phyloP scores from a whole-genome alignment of 1,140 invertebrate species.

The Hypothenemus hampei region DNA sequence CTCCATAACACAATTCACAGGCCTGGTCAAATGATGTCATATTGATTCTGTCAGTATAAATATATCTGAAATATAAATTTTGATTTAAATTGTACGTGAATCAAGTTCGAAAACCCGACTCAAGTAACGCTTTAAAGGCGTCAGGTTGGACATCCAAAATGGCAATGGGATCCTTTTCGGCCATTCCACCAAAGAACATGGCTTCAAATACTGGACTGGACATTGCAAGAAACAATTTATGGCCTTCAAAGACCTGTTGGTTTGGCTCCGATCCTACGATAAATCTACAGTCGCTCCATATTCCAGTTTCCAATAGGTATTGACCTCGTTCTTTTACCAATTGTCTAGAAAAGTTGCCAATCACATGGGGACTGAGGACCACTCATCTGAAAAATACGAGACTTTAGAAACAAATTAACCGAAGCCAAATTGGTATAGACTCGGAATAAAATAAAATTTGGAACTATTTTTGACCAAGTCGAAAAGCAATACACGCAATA shows the following conservation, averaged over 20 bases:
- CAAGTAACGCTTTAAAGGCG: conserved; percentile 71
- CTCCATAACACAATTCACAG: conserved; percentile 79
- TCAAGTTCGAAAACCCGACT: conserved; percentile 51
- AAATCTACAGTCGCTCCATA: conserved; percentile 78
- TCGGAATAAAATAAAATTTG: neutral
- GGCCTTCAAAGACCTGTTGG: conserved; percentile 65
- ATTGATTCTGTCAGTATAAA: conserved; percentile 75
- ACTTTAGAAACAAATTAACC: neutral
- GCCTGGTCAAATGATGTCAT: conserved; percentile 76
- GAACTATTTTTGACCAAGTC: too few species aligned
- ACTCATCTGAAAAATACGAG: conserved; percentile 32
- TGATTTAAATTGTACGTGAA: neutral
- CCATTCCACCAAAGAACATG: conserved; percentile 72
- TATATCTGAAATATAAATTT: conserved; percentile 56
- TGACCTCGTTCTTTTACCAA: conserved; percentile 63
- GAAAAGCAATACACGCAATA: too few species aligned
- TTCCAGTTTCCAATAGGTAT: conserved; percentile 65
- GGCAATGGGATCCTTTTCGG: conserved; percentile 65
- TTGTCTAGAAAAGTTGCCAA: conserved; percentile 68
- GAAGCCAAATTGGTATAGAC: neutral
- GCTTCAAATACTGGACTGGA: conserved; percentile 77
- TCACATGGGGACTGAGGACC: conserved; percentile 48
- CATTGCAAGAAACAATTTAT: conserved; percentile 78
- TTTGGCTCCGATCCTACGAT: conserved; percentile 73
- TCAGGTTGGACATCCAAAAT: conserved; percentile 81